Base-by-base conservation (phyloP, 2,888 invertebrate genomes). In the Mechanitis messenoides region DNA sequence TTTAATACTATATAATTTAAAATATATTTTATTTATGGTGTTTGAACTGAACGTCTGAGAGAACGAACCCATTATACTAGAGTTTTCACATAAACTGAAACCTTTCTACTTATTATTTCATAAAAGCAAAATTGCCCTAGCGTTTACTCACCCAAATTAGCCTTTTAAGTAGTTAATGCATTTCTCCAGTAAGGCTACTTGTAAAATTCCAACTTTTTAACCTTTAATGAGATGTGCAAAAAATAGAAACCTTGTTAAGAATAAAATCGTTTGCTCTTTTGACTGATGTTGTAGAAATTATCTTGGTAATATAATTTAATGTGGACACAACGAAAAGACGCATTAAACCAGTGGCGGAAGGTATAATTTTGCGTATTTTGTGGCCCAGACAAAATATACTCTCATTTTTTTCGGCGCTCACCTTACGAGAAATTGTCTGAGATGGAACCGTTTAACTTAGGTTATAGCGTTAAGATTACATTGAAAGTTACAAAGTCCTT, bases 291-390 rank as follows among this genome's bases (percentile, higher is more conserved):
- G 60, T 65, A 62, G 63, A 68, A 63, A 63, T 65, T 62, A 65
- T 65, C 63, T 58, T 55, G 55, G 61, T 61, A 59, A 67, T 67
- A 64, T 63, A 65, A 65, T 67, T 68, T 68, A 62, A 67, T 67
- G 60, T 60, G 58, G 63, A 62, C 60, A 61, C 64, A 64, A 61
- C 59, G 64, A 59, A 69, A 66, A 69, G 46, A 63, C 58, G 59
- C 59, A 66, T 60, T 64, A 65, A 61, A 67, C 62, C 59, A 63
- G 62, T 68, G 65, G 59, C 65, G 64, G 66, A 65, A 70, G 59
- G 64, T 69, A 68, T 68, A 68, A 69, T 71, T 70, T 72, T 64
- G 65, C 64, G 66, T 69, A 70, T 71, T 71, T 70, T 69, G 63
- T 55, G 62, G 66, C 65, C 58, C 64, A 60, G 62, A 62, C 55